A percentile compares a stretch with the other conserved stretches of the same genome.
phyloP scores from a whole-genome alignment of 37 sponge, comb jelly and placozoan species.

The Mnemiopsis leidyi region DNA sequence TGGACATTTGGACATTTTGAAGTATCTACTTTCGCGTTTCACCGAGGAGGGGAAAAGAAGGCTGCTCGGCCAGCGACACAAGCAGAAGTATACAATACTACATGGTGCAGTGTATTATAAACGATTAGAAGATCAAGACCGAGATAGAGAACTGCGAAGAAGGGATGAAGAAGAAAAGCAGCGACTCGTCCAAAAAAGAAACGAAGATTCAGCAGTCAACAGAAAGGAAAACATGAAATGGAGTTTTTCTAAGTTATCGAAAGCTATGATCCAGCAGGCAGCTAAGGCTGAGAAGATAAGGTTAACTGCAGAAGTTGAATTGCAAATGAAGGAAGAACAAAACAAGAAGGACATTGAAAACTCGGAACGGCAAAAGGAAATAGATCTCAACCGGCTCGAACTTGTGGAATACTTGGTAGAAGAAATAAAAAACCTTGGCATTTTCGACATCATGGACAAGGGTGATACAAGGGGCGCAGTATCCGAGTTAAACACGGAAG shows the following conservation, averaged over 20 bases:
- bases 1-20: background rate
- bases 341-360: background rate
- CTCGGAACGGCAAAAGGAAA: background rate
- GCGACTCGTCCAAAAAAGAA: background rate
- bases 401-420: background rate
- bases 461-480: too few relatives aligned
- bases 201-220: background rate
- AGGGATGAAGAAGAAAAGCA: background rate
- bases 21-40: background rate
- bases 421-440: background rate
- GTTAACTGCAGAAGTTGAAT: background rate
- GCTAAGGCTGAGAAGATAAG: background rate
- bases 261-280: background rate
- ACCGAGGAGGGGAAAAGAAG: background rate
- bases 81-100: background rate
- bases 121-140: background rate
- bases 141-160: background rate
- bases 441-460: background rate
- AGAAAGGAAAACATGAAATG: background rate
- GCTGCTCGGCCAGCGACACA: background rate
- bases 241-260: background rate
- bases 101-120: background rate
- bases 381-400: background rate
- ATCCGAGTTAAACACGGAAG: background rate
- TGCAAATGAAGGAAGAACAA: background rate